These are phyloP conservation scores for Limanda limanda DNA, from an alignment of 2,113 vertebrate species.

Conservation along the genomic window DNA sequence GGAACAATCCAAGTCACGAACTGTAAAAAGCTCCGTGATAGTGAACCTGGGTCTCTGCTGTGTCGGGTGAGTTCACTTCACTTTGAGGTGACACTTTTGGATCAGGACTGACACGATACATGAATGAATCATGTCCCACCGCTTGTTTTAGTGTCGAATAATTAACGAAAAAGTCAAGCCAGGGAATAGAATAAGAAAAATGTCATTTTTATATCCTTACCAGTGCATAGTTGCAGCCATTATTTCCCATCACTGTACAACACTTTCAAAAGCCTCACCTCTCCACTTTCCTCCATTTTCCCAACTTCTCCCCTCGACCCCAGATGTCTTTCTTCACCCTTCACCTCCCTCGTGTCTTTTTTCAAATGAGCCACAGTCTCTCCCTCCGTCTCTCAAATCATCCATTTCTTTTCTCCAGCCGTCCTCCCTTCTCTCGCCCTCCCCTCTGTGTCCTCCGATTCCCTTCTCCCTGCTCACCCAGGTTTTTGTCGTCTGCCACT, in stretches of 20 bases:
- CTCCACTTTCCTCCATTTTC: background rate
- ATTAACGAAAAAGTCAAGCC: background rate
- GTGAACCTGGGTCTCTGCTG: background rate
- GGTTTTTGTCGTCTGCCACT: conserved; percentile 73
- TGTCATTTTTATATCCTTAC: background rate
- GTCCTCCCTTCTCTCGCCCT: conserved; percentile 5
- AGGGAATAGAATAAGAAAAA: too few relatives aligned
- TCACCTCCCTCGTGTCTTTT: background rate
- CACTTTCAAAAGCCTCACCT: background rate
- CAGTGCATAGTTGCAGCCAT: background rate
- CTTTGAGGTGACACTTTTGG: background rate
- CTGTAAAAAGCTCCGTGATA: background rate
- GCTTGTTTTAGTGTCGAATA: background rate
- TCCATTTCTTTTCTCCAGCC: conserved; percentile 20
- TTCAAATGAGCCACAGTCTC: conserved; percentile 13
- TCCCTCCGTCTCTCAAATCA: conserved; percentile 29
- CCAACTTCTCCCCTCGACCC: background rate
- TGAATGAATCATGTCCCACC: too few relatives aligned
- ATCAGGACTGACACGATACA: background rate
- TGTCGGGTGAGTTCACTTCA: background rate
- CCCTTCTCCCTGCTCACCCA: conserved; percentile 47
- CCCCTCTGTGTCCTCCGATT: conserved; percentile 29
- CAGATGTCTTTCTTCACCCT: background rate
- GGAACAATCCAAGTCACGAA: background rate
- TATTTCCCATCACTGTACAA: background rate